Conservation (phyloP, 2,797 vertebrate genomes). For the Halcyon smyrnensis region DNA sequence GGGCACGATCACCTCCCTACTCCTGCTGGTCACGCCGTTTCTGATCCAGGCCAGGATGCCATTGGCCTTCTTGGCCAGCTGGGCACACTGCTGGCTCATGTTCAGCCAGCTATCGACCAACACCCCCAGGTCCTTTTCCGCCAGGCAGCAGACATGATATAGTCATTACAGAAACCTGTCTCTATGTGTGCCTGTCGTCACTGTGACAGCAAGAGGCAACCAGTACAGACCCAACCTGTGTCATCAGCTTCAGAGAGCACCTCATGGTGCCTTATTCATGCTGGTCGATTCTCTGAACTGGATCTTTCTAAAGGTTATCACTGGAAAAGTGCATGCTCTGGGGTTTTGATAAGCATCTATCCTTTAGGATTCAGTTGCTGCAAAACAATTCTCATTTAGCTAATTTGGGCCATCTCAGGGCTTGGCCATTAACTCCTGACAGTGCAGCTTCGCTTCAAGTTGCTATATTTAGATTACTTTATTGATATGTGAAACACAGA, state of each 20-base stretch:
- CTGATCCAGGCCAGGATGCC: no score
- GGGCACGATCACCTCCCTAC: no score
- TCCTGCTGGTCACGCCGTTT: no score
- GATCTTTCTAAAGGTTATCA: neutral
- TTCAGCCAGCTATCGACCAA: no score
- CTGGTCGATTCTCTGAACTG: neutral
- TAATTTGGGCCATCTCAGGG: neutral
- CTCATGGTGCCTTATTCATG: neutral
- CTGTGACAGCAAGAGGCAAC: neutral
- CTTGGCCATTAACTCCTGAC: neutral
- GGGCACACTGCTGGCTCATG: no score
- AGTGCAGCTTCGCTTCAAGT: neutral
- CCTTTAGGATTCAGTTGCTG: neutral
- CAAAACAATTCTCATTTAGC: neutral
- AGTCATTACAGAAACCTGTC: neutral
- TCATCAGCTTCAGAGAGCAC: neutral
- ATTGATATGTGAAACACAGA: neutral
- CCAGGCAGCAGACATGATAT: no score
- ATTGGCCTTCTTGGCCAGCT: no score
- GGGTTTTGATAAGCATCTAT: neutral
- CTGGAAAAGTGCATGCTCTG: neutral
- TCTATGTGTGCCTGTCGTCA: neutral
- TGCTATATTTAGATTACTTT: neutral
- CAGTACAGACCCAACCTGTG: neutral
- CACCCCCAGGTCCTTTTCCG: no score